Percentiles rank a stretch among this genome's conserved stretches.
Evolutionary conservation across 2,797 vertebrate genomes (phyloP).

Genomic region (Halcyon badia): DNA sequence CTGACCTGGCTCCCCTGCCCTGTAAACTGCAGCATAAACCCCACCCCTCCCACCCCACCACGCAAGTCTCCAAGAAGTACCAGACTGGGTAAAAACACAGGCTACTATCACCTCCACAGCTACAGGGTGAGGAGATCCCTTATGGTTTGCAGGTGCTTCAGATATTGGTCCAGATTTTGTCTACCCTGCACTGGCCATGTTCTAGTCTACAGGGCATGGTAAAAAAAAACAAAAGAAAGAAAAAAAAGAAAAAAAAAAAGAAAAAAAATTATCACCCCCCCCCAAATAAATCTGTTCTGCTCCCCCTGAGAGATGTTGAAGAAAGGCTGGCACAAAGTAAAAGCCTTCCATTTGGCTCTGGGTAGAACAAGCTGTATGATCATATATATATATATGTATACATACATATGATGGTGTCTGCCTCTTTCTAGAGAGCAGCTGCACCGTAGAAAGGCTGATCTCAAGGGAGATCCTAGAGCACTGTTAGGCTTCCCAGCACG

Average conservation of each 20-base stretch:
- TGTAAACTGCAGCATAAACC: not conserved
- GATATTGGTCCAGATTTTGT: slow-evolving; percentile 39
- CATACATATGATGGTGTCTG: not conserved
- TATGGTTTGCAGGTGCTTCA: slow-evolving; percentile 33
- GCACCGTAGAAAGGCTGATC: slow-evolving; percentile 45
- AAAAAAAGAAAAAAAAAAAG: not conserved
- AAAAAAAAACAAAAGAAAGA: not conserved
- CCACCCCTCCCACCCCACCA: not conserved
- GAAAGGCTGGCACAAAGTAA: slow-evolving; percentile 45
- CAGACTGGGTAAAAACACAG: not conserved
- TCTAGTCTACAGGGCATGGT: slow-evolving; percentile 29
- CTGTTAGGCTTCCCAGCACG: not conserved
- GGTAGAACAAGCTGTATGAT: slow-evolving; percentile 42
- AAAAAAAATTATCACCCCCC: no score
- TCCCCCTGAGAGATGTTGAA: slow-evolving; percentile 56
- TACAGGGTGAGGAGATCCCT: not conserved
- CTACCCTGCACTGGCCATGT: not conserved
- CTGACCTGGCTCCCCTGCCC: not conserved
- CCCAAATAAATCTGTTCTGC: not conserved
- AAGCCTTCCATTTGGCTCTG: slow-evolving; percentile 34
- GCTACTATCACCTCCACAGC: slow-evolving; percentile 17
- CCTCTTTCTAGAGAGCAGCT: slow-evolving; percentile 29
- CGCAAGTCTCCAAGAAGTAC: not conserved
- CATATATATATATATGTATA: not conserved
- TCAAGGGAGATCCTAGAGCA: not conserved